Evolutionary conservation across 2,113 vertebrate genomes (phyloP), one percentile per base, ranked within the genome.

Genomic region (Rhea americana): DNA sequence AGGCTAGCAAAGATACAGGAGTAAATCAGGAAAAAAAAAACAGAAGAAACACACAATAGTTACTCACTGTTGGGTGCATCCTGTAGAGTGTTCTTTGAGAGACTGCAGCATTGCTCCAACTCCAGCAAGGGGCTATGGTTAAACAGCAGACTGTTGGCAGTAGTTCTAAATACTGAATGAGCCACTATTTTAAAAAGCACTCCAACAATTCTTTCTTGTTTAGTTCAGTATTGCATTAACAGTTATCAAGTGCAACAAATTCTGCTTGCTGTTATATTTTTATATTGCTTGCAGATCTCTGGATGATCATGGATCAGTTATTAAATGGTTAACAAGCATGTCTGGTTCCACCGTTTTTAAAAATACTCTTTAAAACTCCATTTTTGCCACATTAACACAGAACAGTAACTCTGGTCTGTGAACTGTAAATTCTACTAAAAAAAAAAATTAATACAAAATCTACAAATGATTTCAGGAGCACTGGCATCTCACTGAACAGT

Each of bases 1-100:
- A 4, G 47, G 68, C n/a, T 1, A 13, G 26, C 0, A 21, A 7
- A 32, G 5, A 41, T 2, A 7, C 48, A 13, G 62, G 13, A 8
- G 17, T 47, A 47, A 47, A 47, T 18, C 45, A 47, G 28, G 4
- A 2, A 47, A 11, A 7, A 18, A 20, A 32, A 24, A 45, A 1
- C 75, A 45, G 19, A 18, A 66, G 50, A 21, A 37, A 17, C 25
- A 19, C 8, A 26, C 32, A 12, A 14, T 70, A 3, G 1, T 3
- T 19, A 6, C 37, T 67, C 1, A 12, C 9, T 59, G 35, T 12
- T 9, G 17, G 26, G 11, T 30, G 30, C 16, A 5, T 22, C 25
- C 7, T 50, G n/a, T 26, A 39, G 82, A 74, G 11, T 35, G 24
- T 53, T n/a, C 13, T 13, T 22, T 2, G 11, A 89, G 58, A 13